Conservation (phyloP, 2,113 vertebrate species). For the Leiothrix lutea region DNA sequence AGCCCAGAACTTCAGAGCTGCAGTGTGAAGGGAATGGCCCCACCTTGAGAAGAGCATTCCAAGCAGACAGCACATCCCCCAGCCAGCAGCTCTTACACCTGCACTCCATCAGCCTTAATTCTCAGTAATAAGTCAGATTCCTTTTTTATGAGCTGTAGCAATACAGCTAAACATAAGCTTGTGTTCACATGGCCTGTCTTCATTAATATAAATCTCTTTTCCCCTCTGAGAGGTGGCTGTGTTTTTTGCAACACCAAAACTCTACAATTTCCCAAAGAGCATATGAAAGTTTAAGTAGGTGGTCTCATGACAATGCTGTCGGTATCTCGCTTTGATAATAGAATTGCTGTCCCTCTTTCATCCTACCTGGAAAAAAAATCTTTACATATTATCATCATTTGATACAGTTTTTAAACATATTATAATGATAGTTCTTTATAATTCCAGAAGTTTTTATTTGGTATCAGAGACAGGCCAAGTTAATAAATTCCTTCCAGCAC, state of each 20-base stretch:
- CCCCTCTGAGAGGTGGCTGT: neutral
- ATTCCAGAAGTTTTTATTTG: neutral
- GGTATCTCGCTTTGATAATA: neutral
- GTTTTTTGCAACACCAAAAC: neutral
- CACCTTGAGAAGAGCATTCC: neutral
- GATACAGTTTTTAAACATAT: neutral
- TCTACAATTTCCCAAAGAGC: neutral
- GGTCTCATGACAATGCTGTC: neutral
- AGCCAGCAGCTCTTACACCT: neutral
- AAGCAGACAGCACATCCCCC: accelerated
- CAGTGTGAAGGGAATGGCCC: accelerated
- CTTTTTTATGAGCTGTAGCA: neutral
- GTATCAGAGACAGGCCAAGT: neutral
- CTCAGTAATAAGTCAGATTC: neutral
- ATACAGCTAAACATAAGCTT: neutral
- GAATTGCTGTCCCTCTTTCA: neutral
- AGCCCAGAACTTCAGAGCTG: neutral
- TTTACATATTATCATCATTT: neutral
- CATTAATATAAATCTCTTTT: neutral
- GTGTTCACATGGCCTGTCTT: accelerated
- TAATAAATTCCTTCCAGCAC: neutral
- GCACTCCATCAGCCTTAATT: neutral
- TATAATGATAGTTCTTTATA: neutral
- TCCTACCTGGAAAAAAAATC: neutral
- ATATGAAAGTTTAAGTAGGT: neutral